Percentiles rank a stretch among this genome's conserved stretches.
Conservation (phyloP, 2,113 vertebrate genomes). For the Alethe castanea region DNA sequence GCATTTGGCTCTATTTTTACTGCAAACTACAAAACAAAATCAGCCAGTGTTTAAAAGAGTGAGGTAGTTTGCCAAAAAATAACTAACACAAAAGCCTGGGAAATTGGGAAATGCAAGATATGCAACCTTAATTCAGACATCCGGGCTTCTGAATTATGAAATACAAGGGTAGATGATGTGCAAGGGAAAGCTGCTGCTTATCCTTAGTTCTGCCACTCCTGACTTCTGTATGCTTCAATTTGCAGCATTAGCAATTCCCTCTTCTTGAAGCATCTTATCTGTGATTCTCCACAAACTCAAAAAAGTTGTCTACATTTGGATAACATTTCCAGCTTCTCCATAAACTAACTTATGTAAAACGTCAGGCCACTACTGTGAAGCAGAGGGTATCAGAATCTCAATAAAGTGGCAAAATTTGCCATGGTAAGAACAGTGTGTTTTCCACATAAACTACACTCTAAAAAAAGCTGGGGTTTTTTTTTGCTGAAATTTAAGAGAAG, state of each 20-base stretch:
- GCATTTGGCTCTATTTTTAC: background rate
- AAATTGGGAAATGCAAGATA: background rate
- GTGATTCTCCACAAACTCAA: background rate
- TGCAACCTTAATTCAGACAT: background rate
- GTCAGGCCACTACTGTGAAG: background rate
- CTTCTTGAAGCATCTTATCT: background rate
- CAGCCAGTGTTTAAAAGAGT: background rate
- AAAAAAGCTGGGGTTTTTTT: background rate
- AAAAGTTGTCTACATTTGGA: background rate
- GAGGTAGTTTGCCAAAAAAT: background rate
- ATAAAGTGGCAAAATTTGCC: background rate
- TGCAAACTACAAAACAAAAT: background rate
- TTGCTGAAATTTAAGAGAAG: background rate
- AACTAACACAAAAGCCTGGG: background rate
- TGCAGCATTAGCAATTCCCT: background rate
- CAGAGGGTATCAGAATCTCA: background rate
- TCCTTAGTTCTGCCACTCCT: background rate
- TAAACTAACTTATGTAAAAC: background rate
- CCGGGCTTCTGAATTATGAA: background rate
- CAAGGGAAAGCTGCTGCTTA: background rate
- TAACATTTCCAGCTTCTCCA: background rate
- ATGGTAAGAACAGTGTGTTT: background rate
- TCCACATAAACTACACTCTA: background rate
- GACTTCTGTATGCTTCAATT: background rate
- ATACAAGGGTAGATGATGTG: background rate